Evolutionary conservation across 2,113 vertebrate species (phyloP).

Genomic region (Mirza zaza): DNA sequence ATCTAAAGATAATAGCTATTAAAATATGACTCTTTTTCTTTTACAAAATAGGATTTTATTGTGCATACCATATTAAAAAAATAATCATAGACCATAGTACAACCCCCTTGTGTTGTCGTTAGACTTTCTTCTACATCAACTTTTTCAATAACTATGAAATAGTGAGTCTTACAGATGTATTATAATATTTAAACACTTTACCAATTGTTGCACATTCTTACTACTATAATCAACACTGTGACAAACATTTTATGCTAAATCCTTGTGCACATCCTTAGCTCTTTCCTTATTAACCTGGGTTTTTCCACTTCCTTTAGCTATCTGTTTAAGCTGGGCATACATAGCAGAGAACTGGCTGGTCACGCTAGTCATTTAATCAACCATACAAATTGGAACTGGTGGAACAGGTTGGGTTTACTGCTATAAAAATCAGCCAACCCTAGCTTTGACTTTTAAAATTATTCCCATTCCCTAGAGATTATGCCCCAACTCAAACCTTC

Average conservation of each 20-base stretch:
- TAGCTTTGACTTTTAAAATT: slow-evolving; percentile 40
- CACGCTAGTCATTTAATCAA: neutral
- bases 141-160: neutral
- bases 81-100: neutral
- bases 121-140: neutral
- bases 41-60: slow-evolving; percentile 4
- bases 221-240: neutral
- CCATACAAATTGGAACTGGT: neutral
- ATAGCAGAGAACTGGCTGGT: neutral
- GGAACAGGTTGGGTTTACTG: slow-evolving; percentile 32
- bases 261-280: neutral
- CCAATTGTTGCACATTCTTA: neutral
- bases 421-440: slow-evolving; percentile 24
- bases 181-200: neutral
- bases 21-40: neutral
- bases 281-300: neutral
- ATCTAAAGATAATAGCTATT: neutral
- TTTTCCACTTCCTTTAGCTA: slow-evolving; percentile 32
- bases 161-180: neutral
- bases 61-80: neutral
- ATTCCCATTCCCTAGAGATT: slow-evolving; percentile 4
- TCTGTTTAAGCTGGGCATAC: neutral
- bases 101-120: neutral
- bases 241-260: neutral
- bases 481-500: neutral